Percentiles rank a stretch among this genome's conserved stretches.
phyloP scores from a whole-genome alignment of 2,888 invertebrate genomes.

The Mactromeris polynyma region DNA sequence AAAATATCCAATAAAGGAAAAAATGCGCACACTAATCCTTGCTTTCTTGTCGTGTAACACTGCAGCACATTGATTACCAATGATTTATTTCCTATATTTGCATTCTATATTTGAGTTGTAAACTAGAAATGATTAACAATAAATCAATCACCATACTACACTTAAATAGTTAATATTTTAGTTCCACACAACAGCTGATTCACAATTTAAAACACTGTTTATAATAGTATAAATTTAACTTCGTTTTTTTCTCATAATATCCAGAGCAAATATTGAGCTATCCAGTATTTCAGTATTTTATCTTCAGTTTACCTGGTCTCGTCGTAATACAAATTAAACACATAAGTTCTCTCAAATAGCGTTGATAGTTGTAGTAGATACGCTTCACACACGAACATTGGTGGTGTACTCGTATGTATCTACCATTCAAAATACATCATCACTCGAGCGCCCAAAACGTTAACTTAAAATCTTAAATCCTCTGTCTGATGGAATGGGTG shows the following conservation, averaged over 20 bases:
- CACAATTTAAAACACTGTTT: not conserved
- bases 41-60: not conserved
- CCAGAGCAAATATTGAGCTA: not conserved
- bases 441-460: conserved; percentile 36
- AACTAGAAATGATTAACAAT: not conserved
- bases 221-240: not conserved
- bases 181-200: not conserved
- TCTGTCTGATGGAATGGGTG: conserved; percentile 8
- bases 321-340: not conserved
- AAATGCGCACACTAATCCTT: not conserved
- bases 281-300: not conserved
- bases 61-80: not conserved
- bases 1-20: not conserved
- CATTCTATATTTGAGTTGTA: conserved; percentile 3
- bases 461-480: conserved; percentile 39
- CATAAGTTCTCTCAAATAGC: conserved; percentile 16
- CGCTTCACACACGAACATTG: not conserved
- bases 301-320: not conserved
- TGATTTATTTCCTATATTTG: not conserved
- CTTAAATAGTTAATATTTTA: not conserved
- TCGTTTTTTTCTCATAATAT: conserved; percentile 2
- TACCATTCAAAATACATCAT: not conserved
- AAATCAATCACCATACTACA: not conserved
- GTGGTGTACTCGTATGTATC: no score
- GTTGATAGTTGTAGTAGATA: not conserved